These are phyloP conservation scores for Lycaena phlaeas DNA, from an alignment of 2,888 invertebrate species.

Conservation along the genomic window DNA sequence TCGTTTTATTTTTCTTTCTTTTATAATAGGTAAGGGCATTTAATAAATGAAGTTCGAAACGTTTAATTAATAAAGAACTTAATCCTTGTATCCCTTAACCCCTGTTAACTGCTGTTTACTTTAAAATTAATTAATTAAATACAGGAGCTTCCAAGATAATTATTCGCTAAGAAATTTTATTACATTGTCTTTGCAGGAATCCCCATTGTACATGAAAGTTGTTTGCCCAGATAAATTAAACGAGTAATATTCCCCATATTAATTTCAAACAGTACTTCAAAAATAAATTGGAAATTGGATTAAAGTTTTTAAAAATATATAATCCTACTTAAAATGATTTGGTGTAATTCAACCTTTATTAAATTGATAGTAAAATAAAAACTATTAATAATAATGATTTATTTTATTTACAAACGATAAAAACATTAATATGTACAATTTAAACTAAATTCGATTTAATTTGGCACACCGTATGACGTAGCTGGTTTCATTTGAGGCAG, in stretches of 20 bases:
- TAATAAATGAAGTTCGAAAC: too few species aligned
- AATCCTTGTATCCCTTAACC: too few species aligned
- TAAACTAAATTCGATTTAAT: conserved; percentile 32
- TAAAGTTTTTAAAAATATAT: not conserved
- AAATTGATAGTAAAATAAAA: conserved; percentile 8
- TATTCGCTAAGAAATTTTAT: too few species aligned
- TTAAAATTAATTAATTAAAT: too few species aligned
- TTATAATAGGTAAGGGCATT: too few species aligned
- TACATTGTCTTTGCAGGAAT: conserved; percentile 14
- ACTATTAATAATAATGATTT: conserved; percentile 15
- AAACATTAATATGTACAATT: conserved; percentile 25
- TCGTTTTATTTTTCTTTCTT: too few species aligned
- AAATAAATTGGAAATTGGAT: not conserved
- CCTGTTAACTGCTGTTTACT: too few species aligned
- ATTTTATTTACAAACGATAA: conserved; percentile 20
- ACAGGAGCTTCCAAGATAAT: too few species aligned
- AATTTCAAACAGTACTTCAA: too few species aligned
- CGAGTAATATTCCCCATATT: conserved; percentile 12
- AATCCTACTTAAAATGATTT: too few species aligned
- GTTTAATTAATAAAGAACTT: too few species aligned
- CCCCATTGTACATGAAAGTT: conserved; percentile 43
- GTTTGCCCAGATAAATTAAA: conserved; percentile 34
- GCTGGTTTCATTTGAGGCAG: conserved; percentile 47
- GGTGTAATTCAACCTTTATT: too few species aligned
- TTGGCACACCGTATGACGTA: conserved; percentile 45